Base-by-base conservation (phyloP, 2,888 invertebrate genomes). In the Mesoligia furuncula region DNA sequence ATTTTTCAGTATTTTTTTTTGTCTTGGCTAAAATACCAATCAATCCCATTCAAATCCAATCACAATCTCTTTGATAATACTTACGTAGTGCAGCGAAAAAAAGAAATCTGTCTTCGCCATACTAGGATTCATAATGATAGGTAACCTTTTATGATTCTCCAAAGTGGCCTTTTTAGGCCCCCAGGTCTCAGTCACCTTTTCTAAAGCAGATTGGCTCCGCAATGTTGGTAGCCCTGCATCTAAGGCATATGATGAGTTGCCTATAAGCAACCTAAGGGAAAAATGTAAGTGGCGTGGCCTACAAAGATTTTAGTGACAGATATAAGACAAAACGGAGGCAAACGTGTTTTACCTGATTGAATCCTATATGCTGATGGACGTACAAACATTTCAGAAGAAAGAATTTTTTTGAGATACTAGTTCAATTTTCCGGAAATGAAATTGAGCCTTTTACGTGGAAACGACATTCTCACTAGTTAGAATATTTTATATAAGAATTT, bases 321-420 rank as follows among this genome's bases (percentile, higher is more conserved):
- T 82, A 82, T 77, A 84, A 84, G 39, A 75, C 79, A 88, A 80
- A 79, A 77, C n/a, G 74, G 42, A 65, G 66, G 62, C 54, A 51
- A 69, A 81, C 3, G 69, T 80, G 71, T 73, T 75, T 66, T 79
- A 79, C 75, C 79, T 81, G 83, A 87, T 89, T 87, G 83, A 89
- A 84, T 81, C 75, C 67, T 67, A 74, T 36, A 20, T 36, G 39
- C 39, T 45, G 59, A 69, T 1, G 24, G 36, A 3, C 3, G 8
- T 24, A 11, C 27, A 17, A 48, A 68, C 48, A 36, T 4, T 42
- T 57, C n/a, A 0, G 1, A 31, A 7, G 20, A 36, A 9, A 0
- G 11, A 61, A 13, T 59, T 48, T n/a, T 13, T 31, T 1, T 20
- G 9, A 27, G 0, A 13, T 31, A n/a, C 2, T 8, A 11, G 0